Evolutionary conservation across 1,140 invertebrate species (phyloP), one percentile per base, ranked within the genome.

Genomic region (Drosophila asahinai): DNA sequence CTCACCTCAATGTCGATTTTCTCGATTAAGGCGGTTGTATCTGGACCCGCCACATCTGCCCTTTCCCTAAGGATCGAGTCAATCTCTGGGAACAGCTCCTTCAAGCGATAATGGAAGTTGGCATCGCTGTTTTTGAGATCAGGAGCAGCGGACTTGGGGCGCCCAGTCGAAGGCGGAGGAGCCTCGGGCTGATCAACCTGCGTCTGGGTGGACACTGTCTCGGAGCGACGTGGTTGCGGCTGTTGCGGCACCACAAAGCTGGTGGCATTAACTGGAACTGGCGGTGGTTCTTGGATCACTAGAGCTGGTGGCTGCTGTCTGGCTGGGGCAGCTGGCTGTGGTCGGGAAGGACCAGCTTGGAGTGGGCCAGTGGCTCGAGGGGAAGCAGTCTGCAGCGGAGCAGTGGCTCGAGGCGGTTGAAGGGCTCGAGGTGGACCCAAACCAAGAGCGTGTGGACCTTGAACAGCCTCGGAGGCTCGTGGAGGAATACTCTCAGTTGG

Each of bases 121-220:
- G 81, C 86, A 48, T 90, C 55, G 30, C 58, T 71, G 38, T 80
- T 90, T 8, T 83, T 89, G 83, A 90, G 48, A 74, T 89, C 86
- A 45, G 54, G 54, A 25, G 65, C 8, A 12, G 33, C 15, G 1
- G 77, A 5, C 45, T 49, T 66, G 72, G 61, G 48, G 49, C 68
- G 51, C 12, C 9, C 9, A 27, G 30, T n/a, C n/a, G 12, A 4
- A 0, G 22, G 22, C 15, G 61, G 8, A 3, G 61, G 22, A 25
- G 22, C 15, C 3, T 51, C 45, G 38, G 74, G 59, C 22, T 30
- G 49, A 22, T 22, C 9, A 11, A 14, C 22, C 22, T 65, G 40
- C 33, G 83, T 83, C 48, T 83, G 83, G n/a, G 64, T 77, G 9
- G 66, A 76, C 6, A 59, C 60, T 0, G 72, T 79, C 3, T 86